phyloP scores from a whole-genome alignment of 2,797 vertebrate genomes.

The Anabacerthia variegaticeps region DNA sequence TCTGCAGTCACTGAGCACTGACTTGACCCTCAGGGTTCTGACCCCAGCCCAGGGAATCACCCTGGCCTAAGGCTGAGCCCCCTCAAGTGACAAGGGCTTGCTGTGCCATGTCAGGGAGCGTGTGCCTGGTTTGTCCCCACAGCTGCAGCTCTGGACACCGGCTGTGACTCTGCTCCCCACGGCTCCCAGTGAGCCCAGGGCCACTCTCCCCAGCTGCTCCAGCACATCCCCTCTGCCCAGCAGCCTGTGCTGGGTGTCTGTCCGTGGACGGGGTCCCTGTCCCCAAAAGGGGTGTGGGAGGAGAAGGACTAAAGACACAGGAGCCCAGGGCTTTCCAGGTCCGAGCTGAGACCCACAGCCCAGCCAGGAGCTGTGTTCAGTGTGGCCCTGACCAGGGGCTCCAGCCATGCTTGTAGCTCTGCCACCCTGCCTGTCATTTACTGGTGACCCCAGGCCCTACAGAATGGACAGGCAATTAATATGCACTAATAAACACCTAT shows the following conservation, averaged over 20 bases:
- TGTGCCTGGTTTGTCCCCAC: fast-evolving
- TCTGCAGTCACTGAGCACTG: background rate
- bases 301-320: background rate
- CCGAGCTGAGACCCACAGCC: background rate
- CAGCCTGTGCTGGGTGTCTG: background rate
- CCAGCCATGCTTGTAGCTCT: background rate
- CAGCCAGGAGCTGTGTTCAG: background rate
- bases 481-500: background rate
- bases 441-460: background rate
- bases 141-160: background rate
- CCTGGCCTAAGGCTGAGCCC: background rate
- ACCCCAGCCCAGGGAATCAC: no score
- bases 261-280: background rate
- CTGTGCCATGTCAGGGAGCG: fast-evolving
- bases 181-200: background rate
- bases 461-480: background rate
- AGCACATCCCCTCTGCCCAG: background rate
- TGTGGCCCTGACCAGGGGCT: background rate
- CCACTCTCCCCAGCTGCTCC: background rate
- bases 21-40: fast-evolving
- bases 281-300: background rate
- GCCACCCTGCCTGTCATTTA: background rate
- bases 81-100: background rate
- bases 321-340: background rate
- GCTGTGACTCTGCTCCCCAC: background rate